Evolutionary conservation across 2,888 invertebrate species (phyloP).

Genomic region (Galerucella nymphaeae): DNA sequence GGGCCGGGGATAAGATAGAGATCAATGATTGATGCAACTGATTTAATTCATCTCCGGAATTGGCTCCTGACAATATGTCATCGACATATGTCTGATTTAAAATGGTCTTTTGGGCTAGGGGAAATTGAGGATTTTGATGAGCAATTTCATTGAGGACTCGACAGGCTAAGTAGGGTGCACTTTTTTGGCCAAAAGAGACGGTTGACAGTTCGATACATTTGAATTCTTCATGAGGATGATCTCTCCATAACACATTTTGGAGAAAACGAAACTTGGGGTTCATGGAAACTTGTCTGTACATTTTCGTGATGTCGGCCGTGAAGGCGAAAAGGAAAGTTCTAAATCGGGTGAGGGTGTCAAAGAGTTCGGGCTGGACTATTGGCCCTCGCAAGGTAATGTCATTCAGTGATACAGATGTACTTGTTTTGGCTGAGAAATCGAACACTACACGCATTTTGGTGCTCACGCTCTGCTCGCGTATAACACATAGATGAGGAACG

Average conservation of each 20-base stretch:
- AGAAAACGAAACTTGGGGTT: too few species aligned
- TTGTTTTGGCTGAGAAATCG: conserved; percentile 26
- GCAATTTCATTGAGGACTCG: background rate
- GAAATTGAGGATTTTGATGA: background rate
- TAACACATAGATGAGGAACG: background rate
- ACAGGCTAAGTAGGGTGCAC: background rate
- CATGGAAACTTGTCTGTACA: background rate
- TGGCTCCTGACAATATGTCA: background rate
- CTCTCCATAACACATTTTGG: too few species aligned
- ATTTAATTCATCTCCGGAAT: background rate
- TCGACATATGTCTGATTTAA: background rate
- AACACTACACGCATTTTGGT: conserved; percentile 39
- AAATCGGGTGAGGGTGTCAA: conserved; percentile 5
- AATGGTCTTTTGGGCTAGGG: background rate
- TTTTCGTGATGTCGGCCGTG: conserved; percentile 1
- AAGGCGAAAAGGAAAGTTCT: background rate
- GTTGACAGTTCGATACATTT: background rate
- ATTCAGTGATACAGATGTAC: conserved; percentile 22
- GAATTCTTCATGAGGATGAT: background rate
- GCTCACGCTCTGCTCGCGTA: conserved; percentile 1
- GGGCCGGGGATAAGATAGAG: background rate
- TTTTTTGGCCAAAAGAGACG: background rate
- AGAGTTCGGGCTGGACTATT: conserved; percentile 31
- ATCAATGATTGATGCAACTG: background rate
- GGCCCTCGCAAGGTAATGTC: conserved; percentile 24